phyloP scores from a whole-genome alignment of 2,888 invertebrate species.

The Tiliacea citrago region DNA sequence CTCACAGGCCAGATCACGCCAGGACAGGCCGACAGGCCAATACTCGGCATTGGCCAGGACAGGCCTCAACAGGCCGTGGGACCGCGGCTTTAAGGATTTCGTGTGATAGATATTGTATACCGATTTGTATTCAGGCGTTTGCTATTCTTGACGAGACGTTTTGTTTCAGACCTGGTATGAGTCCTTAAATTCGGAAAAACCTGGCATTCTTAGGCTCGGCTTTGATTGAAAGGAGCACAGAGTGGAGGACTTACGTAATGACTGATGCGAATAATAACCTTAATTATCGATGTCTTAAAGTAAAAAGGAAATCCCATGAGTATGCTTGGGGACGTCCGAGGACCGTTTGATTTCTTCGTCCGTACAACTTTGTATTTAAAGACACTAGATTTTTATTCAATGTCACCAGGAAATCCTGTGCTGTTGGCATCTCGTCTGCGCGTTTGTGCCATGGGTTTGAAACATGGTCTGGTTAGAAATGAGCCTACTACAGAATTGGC shows the following conservation, averaged over 20 bases:
- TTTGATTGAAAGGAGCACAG: background rate
- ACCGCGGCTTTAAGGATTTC: background rate
- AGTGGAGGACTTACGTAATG: background rate
- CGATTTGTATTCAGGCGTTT: background rate
- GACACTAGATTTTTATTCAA: background rate
- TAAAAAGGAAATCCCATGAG: background rate
- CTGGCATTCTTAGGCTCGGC: background rate
- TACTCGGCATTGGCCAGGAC: too few relatives aligned
- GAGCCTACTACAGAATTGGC: conserved; percentile 3
- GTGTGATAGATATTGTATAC: conserved; percentile 31
- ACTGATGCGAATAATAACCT: background rate
- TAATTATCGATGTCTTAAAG: too few relatives aligned
- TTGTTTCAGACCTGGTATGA: background rate
- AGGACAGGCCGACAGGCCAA: too few relatives aligned
- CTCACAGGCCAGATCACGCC: too few relatives aligned
- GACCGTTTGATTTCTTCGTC: background rate
- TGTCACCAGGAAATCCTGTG: background rate
- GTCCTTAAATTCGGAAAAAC: background rate
- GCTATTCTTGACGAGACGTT: background rate
- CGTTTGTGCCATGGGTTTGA: too few relatives aligned
- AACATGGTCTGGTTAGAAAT: background rate
- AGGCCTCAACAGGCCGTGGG: too few relatives aligned
- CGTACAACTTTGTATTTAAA: background rate
- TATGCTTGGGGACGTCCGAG: too few relatives aligned
- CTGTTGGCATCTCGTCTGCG: background rate